Evolutionary conservation across 2,888 invertebrate species (phyloP).

Genomic region (Heliconius hortense): DNA sequence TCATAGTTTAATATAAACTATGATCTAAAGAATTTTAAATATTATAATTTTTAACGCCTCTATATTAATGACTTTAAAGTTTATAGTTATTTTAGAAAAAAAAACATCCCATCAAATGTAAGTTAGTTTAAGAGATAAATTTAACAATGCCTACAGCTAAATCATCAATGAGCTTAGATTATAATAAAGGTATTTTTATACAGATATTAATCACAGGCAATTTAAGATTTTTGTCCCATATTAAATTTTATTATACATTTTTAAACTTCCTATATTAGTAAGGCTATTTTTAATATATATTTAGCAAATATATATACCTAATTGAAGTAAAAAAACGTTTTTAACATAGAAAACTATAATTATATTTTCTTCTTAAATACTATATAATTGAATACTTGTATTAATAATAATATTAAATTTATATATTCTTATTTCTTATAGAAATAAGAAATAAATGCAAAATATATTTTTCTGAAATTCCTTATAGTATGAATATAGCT

Average conservation of each 20-base stretch:
- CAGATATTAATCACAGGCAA: slow-evolving; percentile 2
- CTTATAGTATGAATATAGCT: slow-evolving; percentile 42
- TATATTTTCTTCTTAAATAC: background rate
- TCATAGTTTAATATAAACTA: no score
- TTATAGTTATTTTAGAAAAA: slow-evolving; percentile 41
- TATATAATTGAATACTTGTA: no score
- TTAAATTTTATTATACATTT: background rate
- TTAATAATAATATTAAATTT: no score
- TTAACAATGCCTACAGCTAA: slow-evolving; percentile 46
- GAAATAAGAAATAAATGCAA: no score
- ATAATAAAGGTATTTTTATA: slow-evolving; percentile 32
- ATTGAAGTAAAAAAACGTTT: background rate
- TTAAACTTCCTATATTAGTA: background rate
- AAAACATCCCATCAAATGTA: slow-evolving; percentile 38
- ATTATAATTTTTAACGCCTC: slow-evolving; percentile 13
- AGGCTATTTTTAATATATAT: background rate
- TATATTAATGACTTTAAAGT: slow-evolving; percentile 35
- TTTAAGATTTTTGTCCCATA: background rate
- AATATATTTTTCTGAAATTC: no score
- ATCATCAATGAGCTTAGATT: slow-evolving; percentile 44
- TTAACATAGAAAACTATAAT: background rate
- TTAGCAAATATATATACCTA: background rate
- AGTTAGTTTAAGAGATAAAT: slow-evolving; percentile 49
- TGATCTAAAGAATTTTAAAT: no score
- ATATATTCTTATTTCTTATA: no score